Conservation (phyloP, 1,140 invertebrate species). For the Plodia interpunctella region DNA sequence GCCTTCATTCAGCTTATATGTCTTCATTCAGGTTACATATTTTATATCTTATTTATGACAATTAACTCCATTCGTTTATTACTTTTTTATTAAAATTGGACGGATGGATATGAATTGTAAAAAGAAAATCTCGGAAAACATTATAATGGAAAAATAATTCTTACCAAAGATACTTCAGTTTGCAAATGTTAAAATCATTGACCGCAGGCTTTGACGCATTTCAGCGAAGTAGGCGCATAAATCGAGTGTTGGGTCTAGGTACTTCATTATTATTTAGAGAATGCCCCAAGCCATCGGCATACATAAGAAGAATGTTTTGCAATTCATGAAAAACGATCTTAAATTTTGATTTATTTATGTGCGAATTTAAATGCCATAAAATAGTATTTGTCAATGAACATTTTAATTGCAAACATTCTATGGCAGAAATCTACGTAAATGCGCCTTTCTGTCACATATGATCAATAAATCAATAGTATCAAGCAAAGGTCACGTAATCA, state of each 20-base stretch:
- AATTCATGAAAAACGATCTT: slow-evolving; percentile 17
- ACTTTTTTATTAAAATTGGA: too few relatives aligned
- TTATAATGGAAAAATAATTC: slow-evolving; percentile 6
- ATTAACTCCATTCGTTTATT: too few relatives aligned
- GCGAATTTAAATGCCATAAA: slow-evolving; percentile 4
- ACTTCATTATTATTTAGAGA: slow-evolving; percentile 23
- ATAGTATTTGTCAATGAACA: slow-evolving; percentile 2
- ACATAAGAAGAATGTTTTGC: slow-evolving; percentile 13
- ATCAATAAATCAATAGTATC: too few relatives aligned
- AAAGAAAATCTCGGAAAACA: slow-evolving; percentile 1
- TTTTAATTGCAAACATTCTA: slow-evolving; percentile 9
- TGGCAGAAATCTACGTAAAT: slow-evolving; percentile 1
- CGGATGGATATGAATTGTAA: not conserved
- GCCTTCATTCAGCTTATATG: too few relatives aligned
- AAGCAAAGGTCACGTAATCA: not conserved
- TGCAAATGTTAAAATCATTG: slow-evolving; percentile 41
- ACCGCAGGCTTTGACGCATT: slow-evolving; percentile 38
- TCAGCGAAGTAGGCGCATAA: slow-evolving; percentile 27
- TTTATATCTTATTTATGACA: too few relatives aligned
- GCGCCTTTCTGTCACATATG: not conserved
- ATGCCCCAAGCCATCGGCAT: slow-evolving; percentile 9
- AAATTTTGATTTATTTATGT: slow-evolving; percentile 19
- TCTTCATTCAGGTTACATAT: too few relatives aligned
- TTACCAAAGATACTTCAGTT: slow-evolving; percentile 37
- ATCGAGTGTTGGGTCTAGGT: slow-evolving; percentile 12